A percentile compares a stretch with the other conserved stretches of the same genome.
phyloP scores from a whole-genome alignment of 2,888 invertebrate genomes.

The Polydrusus tereticollis region DNA sequence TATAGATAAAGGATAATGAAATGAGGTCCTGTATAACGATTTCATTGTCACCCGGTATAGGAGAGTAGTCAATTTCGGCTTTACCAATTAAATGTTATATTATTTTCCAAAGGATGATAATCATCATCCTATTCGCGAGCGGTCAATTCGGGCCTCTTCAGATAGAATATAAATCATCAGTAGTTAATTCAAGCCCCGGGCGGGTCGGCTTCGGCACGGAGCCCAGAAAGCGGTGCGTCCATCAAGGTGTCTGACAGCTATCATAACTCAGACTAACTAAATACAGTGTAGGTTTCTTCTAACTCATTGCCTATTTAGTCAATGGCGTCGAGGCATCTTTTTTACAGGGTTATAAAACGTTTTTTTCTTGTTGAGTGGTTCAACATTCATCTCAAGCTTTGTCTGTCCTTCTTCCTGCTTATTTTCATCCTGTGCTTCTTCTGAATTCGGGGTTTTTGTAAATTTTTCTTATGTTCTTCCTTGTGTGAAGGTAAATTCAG shows the following conservation, averaged over 20 bases:
- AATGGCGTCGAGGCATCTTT: not conserved
- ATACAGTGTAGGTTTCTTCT: constrained; percentile 38
- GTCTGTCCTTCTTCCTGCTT: too few relatives aligned
- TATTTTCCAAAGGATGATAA: not conserved
- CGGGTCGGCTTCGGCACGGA: constrained; percentile 22
- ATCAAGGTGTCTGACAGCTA: constrained; percentile 34
- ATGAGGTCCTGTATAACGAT: too few relatives aligned
- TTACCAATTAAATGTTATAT: not conserved
- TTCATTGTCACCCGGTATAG: too few relatives aligned
- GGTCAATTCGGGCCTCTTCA: constrained; percentile 10
- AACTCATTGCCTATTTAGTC: constrained; percentile 11
- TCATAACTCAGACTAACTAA: constrained; percentile 41
- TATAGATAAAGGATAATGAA: too few relatives aligned
- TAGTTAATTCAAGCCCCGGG: constrained; percentile 22
- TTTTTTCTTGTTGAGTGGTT: too few relatives aligned
- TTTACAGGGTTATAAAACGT: not conserved
- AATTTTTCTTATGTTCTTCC: too few relatives aligned
- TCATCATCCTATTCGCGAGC: constrained; percentile 2
- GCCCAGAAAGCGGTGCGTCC: constrained; percentile 30
- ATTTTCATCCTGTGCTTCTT: too few relatives aligned
- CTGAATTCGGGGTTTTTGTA: too few relatives aligned
- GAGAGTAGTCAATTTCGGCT: too few relatives aligned
- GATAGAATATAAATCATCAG: constrained; percentile 31
- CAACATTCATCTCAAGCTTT: too few relatives aligned
- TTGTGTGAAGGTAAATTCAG: too few relatives aligned